Evolutionary conservation across 2,888 invertebrate species (phyloP).

Genomic region (Romanomermis culicivorax): DNA sequence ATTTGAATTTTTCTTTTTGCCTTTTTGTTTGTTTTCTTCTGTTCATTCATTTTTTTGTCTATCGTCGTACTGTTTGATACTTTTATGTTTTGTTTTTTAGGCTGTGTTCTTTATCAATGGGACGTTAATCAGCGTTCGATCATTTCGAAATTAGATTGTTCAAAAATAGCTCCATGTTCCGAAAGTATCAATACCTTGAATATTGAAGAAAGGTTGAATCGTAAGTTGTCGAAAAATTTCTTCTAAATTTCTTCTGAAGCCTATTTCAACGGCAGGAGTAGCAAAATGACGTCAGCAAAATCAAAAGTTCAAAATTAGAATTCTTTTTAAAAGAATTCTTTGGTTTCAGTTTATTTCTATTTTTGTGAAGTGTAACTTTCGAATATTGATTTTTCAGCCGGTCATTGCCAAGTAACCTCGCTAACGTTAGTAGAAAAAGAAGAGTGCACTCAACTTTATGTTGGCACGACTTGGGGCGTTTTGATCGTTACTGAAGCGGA

Average conservation of each 20-base stretch:
- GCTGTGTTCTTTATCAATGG: slow-evolving; percentile 73
- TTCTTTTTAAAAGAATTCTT: not conserved
- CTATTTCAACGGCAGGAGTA: too few species aligned
- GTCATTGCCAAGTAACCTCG: slow-evolving; percentile 43
- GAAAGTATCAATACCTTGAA: slow-evolving; percentile 74
- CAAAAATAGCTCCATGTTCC: slow-evolving; percentile 69
- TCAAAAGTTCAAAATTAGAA: too few species aligned
- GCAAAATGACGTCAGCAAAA: too few species aligned
- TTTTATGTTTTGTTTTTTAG: slow-evolving; percentile 32
- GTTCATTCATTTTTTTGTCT: too few species aligned
- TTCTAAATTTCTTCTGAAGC: not conserved
- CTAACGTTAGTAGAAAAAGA: slow-evolving; percentile 41
- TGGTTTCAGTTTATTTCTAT: not conserved
- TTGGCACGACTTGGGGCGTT: slow-evolving; percentile 86
- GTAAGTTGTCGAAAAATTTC: slow-evolving; percentile 36
- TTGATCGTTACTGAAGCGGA: slow-evolving; percentile 61
- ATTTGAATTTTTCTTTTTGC: too few species aligned
- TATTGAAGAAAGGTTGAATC: slow-evolving; percentile 60
- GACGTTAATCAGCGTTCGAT: slow-evolving; percentile 45
- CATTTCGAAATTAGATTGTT: slow-evolving; percentile 62
- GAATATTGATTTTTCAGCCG: slow-evolving; percentile 21
- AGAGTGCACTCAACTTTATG: slow-evolving; percentile 40
- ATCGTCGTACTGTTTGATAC: too few species aligned
- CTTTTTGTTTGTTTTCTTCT: too few species aligned
- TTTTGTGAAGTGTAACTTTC: not conserved